phyloP scores from a whole-genome alignment of 2,797 vertebrate species.

The Hipposideros larvatus region DNA sequence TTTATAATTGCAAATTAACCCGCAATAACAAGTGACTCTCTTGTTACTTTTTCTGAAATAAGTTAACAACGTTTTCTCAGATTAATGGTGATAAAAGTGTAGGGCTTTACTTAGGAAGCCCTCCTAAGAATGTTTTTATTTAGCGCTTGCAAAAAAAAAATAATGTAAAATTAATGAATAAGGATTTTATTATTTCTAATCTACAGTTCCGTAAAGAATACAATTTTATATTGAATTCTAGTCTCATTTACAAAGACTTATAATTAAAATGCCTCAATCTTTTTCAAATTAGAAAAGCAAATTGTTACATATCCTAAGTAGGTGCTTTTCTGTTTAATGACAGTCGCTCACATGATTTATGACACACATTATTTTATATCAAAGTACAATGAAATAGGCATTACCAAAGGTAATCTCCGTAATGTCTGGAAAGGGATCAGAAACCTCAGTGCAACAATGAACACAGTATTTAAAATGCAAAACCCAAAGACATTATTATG shows the following conservation, averaged over 20 bases:
- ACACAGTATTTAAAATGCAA: conserved; percentile 93
- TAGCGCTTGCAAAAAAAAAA: conserved; percentile 77
- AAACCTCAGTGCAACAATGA: conserved; percentile 92
- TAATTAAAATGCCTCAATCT: conserved; percentile 92
- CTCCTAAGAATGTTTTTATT: conserved; percentile 70
- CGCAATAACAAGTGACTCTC: neutral
- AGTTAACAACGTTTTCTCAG: conserved; percentile 16
- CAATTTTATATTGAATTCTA: conserved; percentile 85
- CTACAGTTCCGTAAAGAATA: conserved; percentile 85
- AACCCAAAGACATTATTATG: conserved; percentile 92
- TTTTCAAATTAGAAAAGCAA: conserved; percentile 93
- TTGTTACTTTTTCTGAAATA: neutral
- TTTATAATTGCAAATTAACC: neutral
- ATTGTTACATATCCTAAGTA: conserved; percentile 93
- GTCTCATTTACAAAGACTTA: conserved; percentile 87
- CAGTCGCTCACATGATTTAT: conserved; percentile 91
- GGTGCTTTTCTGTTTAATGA: conserved; percentile 91
- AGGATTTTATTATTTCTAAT: conserved; percentile 84
- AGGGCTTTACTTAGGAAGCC: conserved; percentile 53
- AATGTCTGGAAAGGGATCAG: conserved; percentile 92
- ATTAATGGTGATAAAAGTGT: conserved; percentile 11
- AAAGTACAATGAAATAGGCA: conserved; percentile 93
- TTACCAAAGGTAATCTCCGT: conserved; percentile 92
- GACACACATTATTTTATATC: conserved; percentile 92
- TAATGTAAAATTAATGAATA: conserved; percentile 84